Percentiles rank a stretch among this genome's conserved stretches.
Evolutionary conservation across 2,797 vertebrate genomes (phyloP).

Genomic region (Bufotes viridis): DNA sequence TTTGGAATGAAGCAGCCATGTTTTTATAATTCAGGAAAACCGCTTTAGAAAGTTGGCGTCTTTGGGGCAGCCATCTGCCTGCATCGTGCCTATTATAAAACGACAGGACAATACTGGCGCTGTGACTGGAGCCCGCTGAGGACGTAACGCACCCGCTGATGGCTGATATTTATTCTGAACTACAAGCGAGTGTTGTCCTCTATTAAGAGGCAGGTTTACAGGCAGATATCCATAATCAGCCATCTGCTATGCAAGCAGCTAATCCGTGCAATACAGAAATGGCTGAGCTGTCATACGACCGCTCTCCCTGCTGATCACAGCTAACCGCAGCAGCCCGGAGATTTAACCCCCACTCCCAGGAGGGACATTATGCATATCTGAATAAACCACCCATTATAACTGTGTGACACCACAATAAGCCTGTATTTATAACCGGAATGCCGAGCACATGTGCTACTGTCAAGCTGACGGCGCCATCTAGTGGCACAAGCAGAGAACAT

Average conservation of each 20-base stretch:
- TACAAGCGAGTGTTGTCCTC: not conserved
- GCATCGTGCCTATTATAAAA: not conserved
- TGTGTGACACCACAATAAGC: constrained; percentile 22
- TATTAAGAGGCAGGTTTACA: constrained; percentile 8
- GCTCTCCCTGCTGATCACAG: constrained; percentile 30
- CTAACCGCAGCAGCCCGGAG: constrained; percentile 33
- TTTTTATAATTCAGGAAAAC: too few species aligned
- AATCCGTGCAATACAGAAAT: constrained; percentile 22
- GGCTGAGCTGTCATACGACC: constrained; percentile 25
- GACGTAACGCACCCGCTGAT: not conserved
- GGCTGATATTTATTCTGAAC: not conserved
- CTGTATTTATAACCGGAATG: constrained; percentile 7
- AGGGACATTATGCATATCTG: constrained; percentile 13
- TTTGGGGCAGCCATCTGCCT: not conserved
- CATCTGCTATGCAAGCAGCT: constrained; percentile 44
- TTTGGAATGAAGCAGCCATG: too few species aligned
- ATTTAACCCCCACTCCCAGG: constrained; percentile 36
- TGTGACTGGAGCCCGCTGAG: not conserved
- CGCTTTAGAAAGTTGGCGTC: not conserved
- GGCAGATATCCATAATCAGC: constrained; percentile 30
- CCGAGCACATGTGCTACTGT: not conserved
- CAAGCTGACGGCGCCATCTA: constrained; percentile 16
- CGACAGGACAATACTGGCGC: not conserved
- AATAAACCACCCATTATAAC: constrained; percentile 33
- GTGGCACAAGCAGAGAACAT: not conserved